Evolutionary conservation across 2,797 vertebrate genomes (phyloP).

Genomic region (Mus caroli): DNA sequence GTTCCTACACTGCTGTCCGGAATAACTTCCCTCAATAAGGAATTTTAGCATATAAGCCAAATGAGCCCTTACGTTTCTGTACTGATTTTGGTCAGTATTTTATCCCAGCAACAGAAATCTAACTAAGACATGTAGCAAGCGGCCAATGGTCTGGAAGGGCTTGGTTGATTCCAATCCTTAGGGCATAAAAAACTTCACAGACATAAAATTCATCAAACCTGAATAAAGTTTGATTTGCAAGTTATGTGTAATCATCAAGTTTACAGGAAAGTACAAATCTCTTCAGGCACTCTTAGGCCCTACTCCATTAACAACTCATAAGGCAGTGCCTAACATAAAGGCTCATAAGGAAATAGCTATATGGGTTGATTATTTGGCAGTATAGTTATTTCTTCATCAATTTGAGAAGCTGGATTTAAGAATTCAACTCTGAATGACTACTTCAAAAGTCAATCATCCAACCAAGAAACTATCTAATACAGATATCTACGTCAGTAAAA

Average conservation of each 20-base stretch:
- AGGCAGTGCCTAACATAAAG: background rate
- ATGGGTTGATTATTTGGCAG: background rate
- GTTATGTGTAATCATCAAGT: background rate
- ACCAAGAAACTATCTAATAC: background rate
- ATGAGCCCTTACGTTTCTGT: background rate
- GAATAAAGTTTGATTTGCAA: background rate
- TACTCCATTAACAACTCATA: background rate
- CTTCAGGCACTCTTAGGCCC: background rate
- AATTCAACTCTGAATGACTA: constrained; percentile 27
- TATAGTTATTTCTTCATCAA: background rate
- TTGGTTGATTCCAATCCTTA: background rate
- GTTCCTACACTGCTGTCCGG: background rate
- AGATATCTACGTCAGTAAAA: constrained; percentile 4
- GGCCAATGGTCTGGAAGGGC: background rate
- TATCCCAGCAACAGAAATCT: background rate
- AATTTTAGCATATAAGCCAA: background rate
- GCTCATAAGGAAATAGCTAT: background rate
- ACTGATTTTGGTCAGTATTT: background rate
- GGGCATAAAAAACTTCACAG: background rate
- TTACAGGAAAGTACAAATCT: background rate
- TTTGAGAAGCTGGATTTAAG: background rate
- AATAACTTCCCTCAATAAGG: background rate
- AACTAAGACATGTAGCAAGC: background rate
- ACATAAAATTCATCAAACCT: background rate
- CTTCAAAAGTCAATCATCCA: constrained; percentile 24